Evolutionary conservation across 2,113 vertebrate species (phyloP).

Genomic region (Forbesichthys papilliferus): DNA sequence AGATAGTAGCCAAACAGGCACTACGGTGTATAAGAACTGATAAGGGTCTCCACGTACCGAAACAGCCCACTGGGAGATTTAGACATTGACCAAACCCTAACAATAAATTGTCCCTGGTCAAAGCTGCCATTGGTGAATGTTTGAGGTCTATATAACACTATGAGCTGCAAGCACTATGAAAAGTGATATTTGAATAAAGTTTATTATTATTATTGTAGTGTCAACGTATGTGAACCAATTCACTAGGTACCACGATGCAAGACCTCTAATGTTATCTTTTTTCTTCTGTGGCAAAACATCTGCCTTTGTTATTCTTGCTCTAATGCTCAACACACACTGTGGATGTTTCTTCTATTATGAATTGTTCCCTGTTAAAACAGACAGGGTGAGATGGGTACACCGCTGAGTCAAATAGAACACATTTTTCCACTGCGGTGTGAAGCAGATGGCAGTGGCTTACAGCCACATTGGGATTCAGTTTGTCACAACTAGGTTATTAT

Average conservation of each 20-base stretch:
- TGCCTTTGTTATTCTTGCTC: slow-evolving; percentile 1
- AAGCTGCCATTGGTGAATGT: too few species aligned
- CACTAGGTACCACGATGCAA: too few species aligned
- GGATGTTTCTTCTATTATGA: neutral
- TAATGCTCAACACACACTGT: neutral
- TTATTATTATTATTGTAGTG: too few species aligned
- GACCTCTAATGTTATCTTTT: neutral
- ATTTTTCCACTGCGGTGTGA: neutral
- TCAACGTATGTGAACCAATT: too few species aligned
- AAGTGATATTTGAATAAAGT: too few species aligned
- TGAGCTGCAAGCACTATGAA: too few species aligned
- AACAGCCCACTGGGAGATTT: too few species aligned
- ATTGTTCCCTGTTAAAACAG: neutral
- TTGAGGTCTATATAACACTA: too few species aligned
- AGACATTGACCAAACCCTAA: too few species aligned
- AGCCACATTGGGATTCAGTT: neutral
- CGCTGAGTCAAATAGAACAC: neutral
- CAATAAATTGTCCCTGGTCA: too few species aligned
- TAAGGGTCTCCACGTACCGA: too few species aligned
- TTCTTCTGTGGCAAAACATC: slow-evolving; percentile 4
- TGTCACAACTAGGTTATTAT: neutral
- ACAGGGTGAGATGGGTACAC: neutral
- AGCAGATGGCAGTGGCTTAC: neutral
- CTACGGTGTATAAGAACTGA: neutral
- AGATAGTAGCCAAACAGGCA: neutral